phyloP scores from a whole-genome alignment of 2,113 vertebrate genomes.

The Mus spicilegus region DNA sequence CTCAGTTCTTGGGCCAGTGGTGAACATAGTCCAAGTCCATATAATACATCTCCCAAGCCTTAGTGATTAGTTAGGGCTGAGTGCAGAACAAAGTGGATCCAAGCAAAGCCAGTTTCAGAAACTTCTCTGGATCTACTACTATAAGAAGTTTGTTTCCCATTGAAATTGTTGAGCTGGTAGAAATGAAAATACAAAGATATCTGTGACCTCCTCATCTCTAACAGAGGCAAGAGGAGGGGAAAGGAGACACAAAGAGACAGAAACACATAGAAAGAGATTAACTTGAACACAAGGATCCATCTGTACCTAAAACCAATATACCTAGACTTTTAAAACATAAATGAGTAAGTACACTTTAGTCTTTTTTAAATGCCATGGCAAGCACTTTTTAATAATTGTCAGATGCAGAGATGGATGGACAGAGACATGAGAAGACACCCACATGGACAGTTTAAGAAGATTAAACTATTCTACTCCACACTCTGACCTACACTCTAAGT shows the following conservation, averaged over 20 bases:
- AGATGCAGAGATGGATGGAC: background rate
- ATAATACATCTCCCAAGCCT: background rate
- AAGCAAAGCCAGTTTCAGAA: slow-evolving; percentile 7
- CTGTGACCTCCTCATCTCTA: background rate
- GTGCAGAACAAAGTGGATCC: background rate
- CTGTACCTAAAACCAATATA: background rate
- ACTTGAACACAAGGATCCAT: background rate
- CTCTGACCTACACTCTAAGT: background rate
- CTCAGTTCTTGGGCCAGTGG: background rate
- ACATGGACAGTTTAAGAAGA: background rate
- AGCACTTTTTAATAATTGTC: background rate
- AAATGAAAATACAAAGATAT: slow-evolving; percentile 13
- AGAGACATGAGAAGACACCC: background rate
- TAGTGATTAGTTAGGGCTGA: background rate
- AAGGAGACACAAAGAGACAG: background rate
- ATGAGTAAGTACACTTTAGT: background rate
- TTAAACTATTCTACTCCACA: background rate
- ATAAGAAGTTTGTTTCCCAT: background rate
- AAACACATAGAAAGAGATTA: background rate
- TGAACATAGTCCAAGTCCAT: background rate
- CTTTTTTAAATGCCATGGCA: background rate
- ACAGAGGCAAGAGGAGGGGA: background rate
- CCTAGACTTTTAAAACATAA: background rate
- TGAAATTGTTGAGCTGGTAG: background rate
- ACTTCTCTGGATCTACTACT: background rate